Evolutionary conservation across 2,888 invertebrate species (phyloP).

Genomic region (Omphaloscelis lunosa): DNA sequence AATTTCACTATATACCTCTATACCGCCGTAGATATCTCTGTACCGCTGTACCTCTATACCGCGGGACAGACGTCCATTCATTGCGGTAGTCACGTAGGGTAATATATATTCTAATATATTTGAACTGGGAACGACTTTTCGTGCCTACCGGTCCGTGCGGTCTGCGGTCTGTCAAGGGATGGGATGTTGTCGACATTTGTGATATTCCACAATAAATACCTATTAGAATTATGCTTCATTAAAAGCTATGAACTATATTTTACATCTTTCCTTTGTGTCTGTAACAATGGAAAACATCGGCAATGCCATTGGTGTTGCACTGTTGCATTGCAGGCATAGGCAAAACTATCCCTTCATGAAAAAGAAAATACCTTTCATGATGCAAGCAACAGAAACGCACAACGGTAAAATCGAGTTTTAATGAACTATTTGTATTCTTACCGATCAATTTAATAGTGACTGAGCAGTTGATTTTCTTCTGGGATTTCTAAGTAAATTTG

Average conservation of each 20-base stretch:
- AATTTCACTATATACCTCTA: constrained; percentile 27
- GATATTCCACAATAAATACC: neutral
- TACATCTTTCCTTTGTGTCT: neutral
- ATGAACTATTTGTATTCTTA: neutral
- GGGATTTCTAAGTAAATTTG: neutral
- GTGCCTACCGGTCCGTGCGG: constrained; percentile 89
- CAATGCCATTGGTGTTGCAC: neutral
- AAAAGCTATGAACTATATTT: neutral
- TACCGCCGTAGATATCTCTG: constrained; percentile 5
- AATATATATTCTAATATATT: constrained; percentile 91
- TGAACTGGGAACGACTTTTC: constrained; percentile 89
- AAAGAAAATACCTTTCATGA: neutral
- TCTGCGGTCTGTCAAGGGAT: constrained; percentile 83
- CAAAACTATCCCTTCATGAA: too few relatives aligned
- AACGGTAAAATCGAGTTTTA: neutral
- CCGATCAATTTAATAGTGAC: neutral
- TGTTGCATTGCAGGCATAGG: neutral
- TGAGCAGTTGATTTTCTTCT: neutral
- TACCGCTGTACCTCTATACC: neutral
- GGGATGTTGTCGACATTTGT: constrained; percentile 58
- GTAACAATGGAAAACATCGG: neutral
- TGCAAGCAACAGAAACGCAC: neutral
- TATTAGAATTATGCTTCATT: neutral
- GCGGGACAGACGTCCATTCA: constrained; percentile 84
- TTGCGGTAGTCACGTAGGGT: constrained; percentile 88